Evolutionary conservation across 2,888 invertebrate species (phyloP).

Genomic region (Cerastoderma edule): DNA sequence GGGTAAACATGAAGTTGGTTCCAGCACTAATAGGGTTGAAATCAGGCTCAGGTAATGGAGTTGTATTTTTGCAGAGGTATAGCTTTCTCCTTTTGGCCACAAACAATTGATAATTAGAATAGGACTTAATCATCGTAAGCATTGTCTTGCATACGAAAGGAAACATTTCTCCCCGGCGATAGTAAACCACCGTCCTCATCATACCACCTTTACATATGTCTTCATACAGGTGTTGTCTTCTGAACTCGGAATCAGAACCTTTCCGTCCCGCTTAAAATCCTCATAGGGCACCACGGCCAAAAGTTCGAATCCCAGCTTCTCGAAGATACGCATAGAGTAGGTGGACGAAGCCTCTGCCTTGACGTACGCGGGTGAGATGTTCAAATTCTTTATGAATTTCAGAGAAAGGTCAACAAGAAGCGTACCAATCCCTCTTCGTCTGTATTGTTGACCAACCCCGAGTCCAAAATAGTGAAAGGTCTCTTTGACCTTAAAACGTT

Average conservation of each 20-base stretch:
- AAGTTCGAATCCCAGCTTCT: conserved; percentile 35
- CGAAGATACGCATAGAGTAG: conserved; percentile 36
- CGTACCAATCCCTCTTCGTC: conserved; percentile 28
- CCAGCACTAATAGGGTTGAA: too few relatives aligned
- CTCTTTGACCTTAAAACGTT: conserved; percentile 35
- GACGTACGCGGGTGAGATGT: conserved; percentile 21
- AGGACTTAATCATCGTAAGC: too few relatives aligned
- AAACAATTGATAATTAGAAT: too few relatives aligned
- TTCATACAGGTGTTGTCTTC: conserved; percentile 29
- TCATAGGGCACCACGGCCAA: conserved; percentile 33
- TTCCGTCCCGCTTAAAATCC: conserved; percentile 32
- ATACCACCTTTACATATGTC: conserved; percentile 26
- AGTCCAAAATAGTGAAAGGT: conserved; percentile 32
- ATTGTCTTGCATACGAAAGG: too few relatives aligned
- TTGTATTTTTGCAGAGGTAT: too few relatives aligned
- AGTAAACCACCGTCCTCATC: background rate
- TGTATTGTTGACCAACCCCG: conserved; percentile 26
- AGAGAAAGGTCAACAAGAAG: conserved; percentile 29
- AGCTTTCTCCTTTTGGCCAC: too few relatives aligned
- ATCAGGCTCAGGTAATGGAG: too few relatives aligned
- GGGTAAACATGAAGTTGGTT: too few relatives aligned
- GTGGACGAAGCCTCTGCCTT: conserved; percentile 33
- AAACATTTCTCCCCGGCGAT: too few relatives aligned
- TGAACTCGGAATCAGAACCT: conserved; percentile 17
- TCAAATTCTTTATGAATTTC: conserved; percentile 19